Conservation (phyloP, 2,113 vertebrate genomes). For the Fregata magnificens region DNA sequence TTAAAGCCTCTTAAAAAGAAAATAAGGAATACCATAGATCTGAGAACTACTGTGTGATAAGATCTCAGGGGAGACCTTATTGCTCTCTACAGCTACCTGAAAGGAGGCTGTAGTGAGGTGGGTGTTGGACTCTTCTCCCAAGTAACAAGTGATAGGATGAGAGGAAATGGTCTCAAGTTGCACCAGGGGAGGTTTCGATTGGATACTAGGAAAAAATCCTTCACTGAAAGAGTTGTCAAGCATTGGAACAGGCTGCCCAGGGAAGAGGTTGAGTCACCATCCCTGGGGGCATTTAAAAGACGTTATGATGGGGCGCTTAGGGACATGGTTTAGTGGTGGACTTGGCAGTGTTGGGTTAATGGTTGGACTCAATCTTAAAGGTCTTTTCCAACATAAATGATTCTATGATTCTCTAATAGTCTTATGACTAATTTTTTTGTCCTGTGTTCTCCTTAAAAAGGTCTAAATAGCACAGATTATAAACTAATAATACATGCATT, state of each 20-base stretch:
- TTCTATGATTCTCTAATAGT: not conserved
- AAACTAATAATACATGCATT: no score
- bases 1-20: not conserved
- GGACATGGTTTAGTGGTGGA: not conserved
- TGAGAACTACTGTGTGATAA: not conserved
- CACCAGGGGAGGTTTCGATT: not conserved
- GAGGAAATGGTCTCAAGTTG: not conserved
- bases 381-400: not conserved
- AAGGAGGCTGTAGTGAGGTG: not conserved
- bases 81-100: not conserved
- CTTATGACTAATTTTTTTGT: not conserved
- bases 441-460: not conserved
- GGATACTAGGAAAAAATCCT: not conserved
- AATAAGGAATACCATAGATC: not conserved
- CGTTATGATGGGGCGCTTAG: not conserved
- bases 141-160: fast-evolving
- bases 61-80: not conserved
- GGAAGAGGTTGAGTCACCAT: not conserved
- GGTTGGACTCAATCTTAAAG: not conserved
- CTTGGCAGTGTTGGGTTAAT: not conserved
- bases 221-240: not conserved
- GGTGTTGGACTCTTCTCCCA: not conserved
- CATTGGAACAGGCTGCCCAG: not conserved
- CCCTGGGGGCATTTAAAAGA: not conserved
- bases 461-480: not conserved